A percentile compares a stretch with the other conserved stretches of the same genome.
Conservation (phyloP, 2,113 vertebrate species). For the Candoia aspera region DNA sequence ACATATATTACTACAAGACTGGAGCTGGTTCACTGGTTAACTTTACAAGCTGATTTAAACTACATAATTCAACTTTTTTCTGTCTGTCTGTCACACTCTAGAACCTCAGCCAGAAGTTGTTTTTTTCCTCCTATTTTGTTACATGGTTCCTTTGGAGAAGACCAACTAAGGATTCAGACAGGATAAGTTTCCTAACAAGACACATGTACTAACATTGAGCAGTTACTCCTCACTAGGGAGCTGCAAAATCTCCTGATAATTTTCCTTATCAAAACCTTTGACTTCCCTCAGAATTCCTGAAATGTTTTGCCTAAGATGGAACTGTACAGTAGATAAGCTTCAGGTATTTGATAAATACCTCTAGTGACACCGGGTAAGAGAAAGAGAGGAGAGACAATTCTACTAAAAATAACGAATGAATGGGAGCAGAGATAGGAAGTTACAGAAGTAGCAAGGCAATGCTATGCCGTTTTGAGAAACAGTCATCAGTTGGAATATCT, state of each 20-base stretch:
- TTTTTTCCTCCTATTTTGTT: too few relatives aligned
- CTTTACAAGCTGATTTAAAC: neutral
- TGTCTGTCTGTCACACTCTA: neutral
- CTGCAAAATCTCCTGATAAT: neutral
- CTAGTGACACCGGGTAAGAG: neutral
- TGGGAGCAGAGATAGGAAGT: slow-evolving; percentile 45
- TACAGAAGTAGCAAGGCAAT: slow-evolving; percentile 9
- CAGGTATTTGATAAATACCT: neutral
- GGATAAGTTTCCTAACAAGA: neutral
- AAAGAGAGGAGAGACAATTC: neutral
- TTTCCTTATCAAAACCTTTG: neutral
- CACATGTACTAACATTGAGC: neutral
- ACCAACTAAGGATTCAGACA: neutral
- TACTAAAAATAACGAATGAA: neutral
- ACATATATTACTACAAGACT: neutral
- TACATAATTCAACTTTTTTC: too few relatives aligned
- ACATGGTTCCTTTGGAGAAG: neutral
- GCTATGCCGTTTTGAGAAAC: slow-evolving; percentile 10
- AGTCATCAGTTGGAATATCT: slow-evolving; percentile 40
- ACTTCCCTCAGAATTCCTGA: neutral
- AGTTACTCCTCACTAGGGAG: neutral
- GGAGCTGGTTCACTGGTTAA: neutral
- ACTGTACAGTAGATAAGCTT: neutral
- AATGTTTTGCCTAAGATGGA: neutral
- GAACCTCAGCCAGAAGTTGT: too few relatives aligned